Base-by-base conservation (phyloP, 2,888 invertebrate species). In the Chrysodeixis includens region DNA sequence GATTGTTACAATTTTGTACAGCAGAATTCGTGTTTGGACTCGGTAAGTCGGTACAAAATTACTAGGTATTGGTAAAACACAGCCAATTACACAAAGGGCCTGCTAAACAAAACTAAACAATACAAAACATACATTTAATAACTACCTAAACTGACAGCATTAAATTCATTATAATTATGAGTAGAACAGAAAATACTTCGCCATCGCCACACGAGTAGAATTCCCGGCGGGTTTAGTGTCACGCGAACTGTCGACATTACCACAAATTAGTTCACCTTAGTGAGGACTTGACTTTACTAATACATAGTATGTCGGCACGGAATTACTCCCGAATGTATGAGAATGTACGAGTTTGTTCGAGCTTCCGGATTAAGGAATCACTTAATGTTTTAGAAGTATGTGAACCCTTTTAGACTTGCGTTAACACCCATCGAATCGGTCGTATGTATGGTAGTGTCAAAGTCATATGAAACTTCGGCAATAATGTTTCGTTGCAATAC, bases 181-280 rank as follows among this genome's bases (percentile, higher is more conserved):
- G 7, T 16, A 44, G 12, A 20, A 49, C 20, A 20, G 18, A 10
- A 20, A 66, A 49, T 68, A 62, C 56, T 62, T 63, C 62, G 68
- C 54, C 63, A 68, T 54, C 49, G 22, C 60, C 55, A 20, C 59
- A 62, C 58, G 70, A 60, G 59, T 54, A 59, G 66, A 65, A 74
- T 57, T 66, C 73, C 71, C 73, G 1, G 20, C 71, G 71, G 73
- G 30, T 20, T 30, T 20, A 16, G 52, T 40, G 72, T 66, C 73
- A 74, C 73, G 73, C 75, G 46, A 74, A 18, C 55, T n/a, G 51
- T 22, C 20, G 49, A 53, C 59, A 73, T 66, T 73, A 62, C 66
- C 53, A 61, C 55, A 70, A 70, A 75, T 73, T 56, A 66, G 56
- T n/a, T n/a, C 58, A 69, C 54, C 40, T 56, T 62, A 62, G n/a